Base-by-base conservation (phyloP, 2,113 vertebrate species). In the Embiotoca jacksoni region DNA sequence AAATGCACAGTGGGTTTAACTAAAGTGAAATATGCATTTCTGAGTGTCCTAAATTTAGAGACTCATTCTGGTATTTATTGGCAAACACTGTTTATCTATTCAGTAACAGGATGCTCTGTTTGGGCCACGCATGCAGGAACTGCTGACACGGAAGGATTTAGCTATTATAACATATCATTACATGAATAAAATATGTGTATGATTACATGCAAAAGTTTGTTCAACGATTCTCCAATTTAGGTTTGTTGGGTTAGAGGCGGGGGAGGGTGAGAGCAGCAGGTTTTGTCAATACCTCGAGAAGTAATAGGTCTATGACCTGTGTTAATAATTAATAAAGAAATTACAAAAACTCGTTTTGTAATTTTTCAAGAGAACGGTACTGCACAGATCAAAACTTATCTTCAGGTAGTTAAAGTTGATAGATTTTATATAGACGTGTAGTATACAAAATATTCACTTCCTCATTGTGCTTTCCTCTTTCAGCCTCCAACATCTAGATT, bases 161-260 rank as follows among this genome's bases (percentile, higher is more conserved):
- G 49, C 74, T 80, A 67, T 87, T 68, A 91, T 85, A 72, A 85
- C 84, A 89, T 90, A 89, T 92, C 80, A 92, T 92, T 88, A 86
- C 87, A 90, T 92, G 75, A 92, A 92, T 92, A 92, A 92, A 92
- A 93, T 84, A 91, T 92, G 80, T 52, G 39, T 33, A 46, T 85
- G 85, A 92, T 92, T 88, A 88, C 80, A 86, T 81, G 85, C 84
- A 85, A 87, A 90, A 84, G 90, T 90, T 89, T 87, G 88, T 89
- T 89, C 83, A 90, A 84, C 44, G 31, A 83, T 84, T 50, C 72
- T 83, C 78, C 79, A 89, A 84, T 91, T 88, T 84, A 59, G 79
- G 23, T 86, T 85, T 86, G 89, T 87, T 89, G 68, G 72, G 55
- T 67, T 76, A 84, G 75, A 55, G 23, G 46, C 3, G 23, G 16